Evolutionary conservation across 2,888 invertebrate genomes (phyloP), one percentile per base, ranked within the genome.

Genomic region (Idaea aversata): DNA sequence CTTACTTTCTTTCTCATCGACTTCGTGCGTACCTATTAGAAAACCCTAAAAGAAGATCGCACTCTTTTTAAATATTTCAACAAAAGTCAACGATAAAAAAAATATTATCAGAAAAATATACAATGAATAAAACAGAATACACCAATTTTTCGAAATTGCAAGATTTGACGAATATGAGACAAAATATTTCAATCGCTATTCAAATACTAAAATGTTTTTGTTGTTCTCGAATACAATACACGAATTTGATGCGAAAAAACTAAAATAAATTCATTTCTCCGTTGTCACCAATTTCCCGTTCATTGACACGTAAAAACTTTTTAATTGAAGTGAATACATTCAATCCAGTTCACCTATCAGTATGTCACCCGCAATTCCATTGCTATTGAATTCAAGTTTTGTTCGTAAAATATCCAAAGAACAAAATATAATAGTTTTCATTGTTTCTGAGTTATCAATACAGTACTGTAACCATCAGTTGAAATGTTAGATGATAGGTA

Each of bases 371-470:
- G 67, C 72, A 68, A 69, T 77, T 79, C 79, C 78, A 81, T 77
- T 65, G 65, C 63, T 71, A 69, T 63, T 67, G 35, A 63, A 61
- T 66, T 61, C 61, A 57, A 36, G 58, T 59, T 66, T 65, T 61
- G 63, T 67, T 62, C 61, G 63, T 69, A 69, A 69, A 75, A 73
- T 72, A 69, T 68, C 68, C 68, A 75, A 70, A 64, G 75, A 76
- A 78, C 75, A 77, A 77, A 64, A 74, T 72, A 75, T 2, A 71
- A 74, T 75, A 70, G 73, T 76, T 69, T 65, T 73, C 83, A 84
- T 87, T 86, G 86, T 87, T 72, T 25, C 25, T 25, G 77, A 72
- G 75, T 74, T 72, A 75, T 78, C 77, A 77, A 13, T 13, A 10
- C 3, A 0, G 47, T 6, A 47, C 10, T 47, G 6, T 47, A 47